Conservation (phyloP, 2,888 invertebrate genomes). For the Baccha elongata region DNA sequence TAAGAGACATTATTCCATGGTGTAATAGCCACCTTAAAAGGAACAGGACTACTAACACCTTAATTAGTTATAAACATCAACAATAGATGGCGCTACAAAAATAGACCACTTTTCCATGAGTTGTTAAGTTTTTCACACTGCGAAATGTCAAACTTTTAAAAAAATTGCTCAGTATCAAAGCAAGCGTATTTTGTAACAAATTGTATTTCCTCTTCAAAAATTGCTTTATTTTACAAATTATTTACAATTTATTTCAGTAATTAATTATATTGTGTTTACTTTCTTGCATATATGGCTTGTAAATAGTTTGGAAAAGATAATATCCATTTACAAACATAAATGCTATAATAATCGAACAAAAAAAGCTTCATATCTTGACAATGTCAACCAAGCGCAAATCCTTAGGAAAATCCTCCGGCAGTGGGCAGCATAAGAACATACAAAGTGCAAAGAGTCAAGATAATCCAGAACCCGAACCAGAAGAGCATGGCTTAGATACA, state of each 20-base stretch:
- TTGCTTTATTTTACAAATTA: neutral
- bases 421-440: constrained; percentile 35
- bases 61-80: no score
- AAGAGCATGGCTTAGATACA: constrained; percentile 76
- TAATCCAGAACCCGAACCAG: constrained; percentile 18
- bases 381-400: constrained; percentile 65
- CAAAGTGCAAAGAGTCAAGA: constrained; percentile 13
- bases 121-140: no score
- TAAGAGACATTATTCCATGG: no score
- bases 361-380: neutral
- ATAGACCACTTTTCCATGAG: no score
- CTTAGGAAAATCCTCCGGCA: constrained; percentile 19
- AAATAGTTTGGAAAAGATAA: neutral
- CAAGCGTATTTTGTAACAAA: no score
- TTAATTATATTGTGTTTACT: no score
- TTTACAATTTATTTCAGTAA: no score
- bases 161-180: no score
- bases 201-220: neutral
- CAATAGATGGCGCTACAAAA: no score
- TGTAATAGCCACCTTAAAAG: no score
- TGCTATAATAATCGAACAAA: constrained; percentile 3
- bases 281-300: neutral
- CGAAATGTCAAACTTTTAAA: no score
- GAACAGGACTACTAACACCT: no score
- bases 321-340: constrained; percentile 7